phyloP scores from a whole-genome alignment of 53 echinoderm and acorn worm genomes.

The Patiria pectinifera region DNA sequence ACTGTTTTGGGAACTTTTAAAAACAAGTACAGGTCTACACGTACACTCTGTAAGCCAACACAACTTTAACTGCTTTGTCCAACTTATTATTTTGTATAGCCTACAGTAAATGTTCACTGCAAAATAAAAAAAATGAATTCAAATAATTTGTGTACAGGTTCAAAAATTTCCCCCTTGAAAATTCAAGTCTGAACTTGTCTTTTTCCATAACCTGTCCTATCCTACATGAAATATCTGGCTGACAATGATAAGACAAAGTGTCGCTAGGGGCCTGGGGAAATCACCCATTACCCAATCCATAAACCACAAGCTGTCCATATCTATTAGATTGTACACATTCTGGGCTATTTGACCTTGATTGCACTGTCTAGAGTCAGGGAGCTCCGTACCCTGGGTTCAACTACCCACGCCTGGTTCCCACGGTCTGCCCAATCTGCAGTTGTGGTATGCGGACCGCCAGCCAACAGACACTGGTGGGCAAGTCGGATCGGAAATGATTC shows the following conservation, averaged over 20 bases:
- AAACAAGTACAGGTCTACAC: too few species aligned
- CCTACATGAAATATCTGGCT: background rate
- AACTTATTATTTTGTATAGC: too few species aligned
- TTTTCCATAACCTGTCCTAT: background rate
- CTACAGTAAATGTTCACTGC: too few species aligned
- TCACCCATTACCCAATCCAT: slow-evolving; percentile 43
- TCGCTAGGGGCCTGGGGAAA: slow-evolving; percentile 12
- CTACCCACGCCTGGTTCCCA: slow-evolving; percentile 27
- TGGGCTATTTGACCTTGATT: slow-evolving; percentile 4
- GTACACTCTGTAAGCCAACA: too few species aligned
- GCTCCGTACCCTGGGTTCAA: background rate
- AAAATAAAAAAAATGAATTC: too few species aligned
- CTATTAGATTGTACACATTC: slow-evolving; percentile 30
- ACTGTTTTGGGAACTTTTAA: too few species aligned
- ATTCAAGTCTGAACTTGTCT: slow-evolving; percentile 15
- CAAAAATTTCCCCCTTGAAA: background rate
- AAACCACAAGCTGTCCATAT: slow-evolving; percentile 40
- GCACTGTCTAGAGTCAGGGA: background rate
- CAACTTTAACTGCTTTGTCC: too few species aligned
- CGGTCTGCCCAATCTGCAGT: background rate
- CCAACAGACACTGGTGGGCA: background rate
- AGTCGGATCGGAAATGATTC: background rate
- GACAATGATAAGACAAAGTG: slow-evolving; percentile 6
- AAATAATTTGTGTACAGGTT: too few species aligned
- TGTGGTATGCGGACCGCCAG: background rate